A percentile compares a stretch with the other conserved stretches of the same genome.
Evolutionary conservation across 2,797 vertebrate species (phyloP).

Genomic region (Loris lydekkerianus): DNA sequence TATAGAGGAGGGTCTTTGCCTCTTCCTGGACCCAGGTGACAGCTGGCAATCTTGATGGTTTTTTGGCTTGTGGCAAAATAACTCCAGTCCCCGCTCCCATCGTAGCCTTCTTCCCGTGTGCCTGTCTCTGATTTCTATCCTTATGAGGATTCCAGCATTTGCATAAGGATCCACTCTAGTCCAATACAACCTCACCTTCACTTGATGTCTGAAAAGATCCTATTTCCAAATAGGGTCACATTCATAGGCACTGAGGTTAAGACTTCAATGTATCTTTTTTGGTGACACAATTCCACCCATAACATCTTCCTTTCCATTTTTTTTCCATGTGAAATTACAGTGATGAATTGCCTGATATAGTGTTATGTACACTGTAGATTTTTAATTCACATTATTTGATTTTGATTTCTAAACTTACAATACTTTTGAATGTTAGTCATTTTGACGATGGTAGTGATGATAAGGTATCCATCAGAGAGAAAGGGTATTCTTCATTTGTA

Average conservation of each 20-base stretch:
- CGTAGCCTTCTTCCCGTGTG: neutral
- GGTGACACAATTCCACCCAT: neutral
- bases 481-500: neutral
- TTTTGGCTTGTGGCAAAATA: neutral
- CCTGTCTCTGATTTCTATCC: slow-evolving; percentile 21
- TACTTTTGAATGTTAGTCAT: slow-evolving; percentile 2
- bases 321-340: slow-evolving; percentile 22
- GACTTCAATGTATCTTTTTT: neutral
- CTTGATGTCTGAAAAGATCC: neutral
- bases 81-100: neutral
- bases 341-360: neutral
- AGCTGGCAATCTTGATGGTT: neutral
- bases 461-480: slow-evolving; percentile 12
- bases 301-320: neutral
- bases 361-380: neutral
- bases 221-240: slow-evolving; percentile 20
- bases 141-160: neutral
- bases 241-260: neutral
- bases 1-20: neutral
- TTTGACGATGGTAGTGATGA: neutral
- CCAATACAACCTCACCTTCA: neutral
- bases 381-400: slow-evolving; percentile 30
- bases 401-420: slow-evolving; percentile 9
- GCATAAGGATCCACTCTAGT: neutral
- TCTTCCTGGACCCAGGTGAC: neutral